These are phyloP conservation scores for Spisula solida DNA, from an alignment of 2,888 invertebrate genomes.

Conservation along the genomic window DNA sequence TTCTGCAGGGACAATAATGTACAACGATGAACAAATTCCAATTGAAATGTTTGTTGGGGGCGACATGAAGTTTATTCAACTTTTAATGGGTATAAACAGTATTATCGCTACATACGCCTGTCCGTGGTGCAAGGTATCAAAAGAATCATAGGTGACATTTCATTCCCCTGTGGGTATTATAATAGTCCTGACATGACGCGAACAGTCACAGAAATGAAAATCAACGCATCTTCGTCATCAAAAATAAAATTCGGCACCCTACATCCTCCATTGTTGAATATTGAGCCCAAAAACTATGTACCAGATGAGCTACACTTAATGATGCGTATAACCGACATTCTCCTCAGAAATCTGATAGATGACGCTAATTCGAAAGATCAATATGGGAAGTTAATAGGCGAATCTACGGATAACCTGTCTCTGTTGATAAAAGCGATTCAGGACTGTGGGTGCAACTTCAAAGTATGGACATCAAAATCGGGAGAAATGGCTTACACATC, in stretches of 20 bases:
- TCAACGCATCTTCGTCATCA: not conserved
- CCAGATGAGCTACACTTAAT: constrained; percentile 53
- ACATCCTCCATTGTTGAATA: constrained; percentile 27
- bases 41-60: constrained; percentile 24
- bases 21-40: not conserved
- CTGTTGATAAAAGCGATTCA: constrained; percentile 21
- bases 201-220: not conserved
- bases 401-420: constrained; percentile 24
- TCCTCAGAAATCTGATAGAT: constrained; percentile 52
- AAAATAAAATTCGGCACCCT: not conserved
- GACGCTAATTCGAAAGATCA: constrained; percentile 32
- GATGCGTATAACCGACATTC: constrained; percentile 54
- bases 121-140: constrained; percentile 37
- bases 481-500: constrained; percentile 34
- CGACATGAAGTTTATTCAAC: constrained; percentile 52
- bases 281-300: constrained; percentile 46
- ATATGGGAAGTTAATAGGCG: constrained; percentile 8
- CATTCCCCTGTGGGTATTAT: not conserved
- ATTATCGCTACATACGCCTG: constrained; percentile 43
- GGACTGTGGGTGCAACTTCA: constrained; percentile 16
- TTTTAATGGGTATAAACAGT: constrained; percentile 40
- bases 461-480: constrained; percentile 12
- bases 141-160: not conserved
- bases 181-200: not conserved
- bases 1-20: not conserved